phyloP scores from a whole-genome alignment of 2,113 vertebrate genomes.

The Australoheros scitulus region DNA sequence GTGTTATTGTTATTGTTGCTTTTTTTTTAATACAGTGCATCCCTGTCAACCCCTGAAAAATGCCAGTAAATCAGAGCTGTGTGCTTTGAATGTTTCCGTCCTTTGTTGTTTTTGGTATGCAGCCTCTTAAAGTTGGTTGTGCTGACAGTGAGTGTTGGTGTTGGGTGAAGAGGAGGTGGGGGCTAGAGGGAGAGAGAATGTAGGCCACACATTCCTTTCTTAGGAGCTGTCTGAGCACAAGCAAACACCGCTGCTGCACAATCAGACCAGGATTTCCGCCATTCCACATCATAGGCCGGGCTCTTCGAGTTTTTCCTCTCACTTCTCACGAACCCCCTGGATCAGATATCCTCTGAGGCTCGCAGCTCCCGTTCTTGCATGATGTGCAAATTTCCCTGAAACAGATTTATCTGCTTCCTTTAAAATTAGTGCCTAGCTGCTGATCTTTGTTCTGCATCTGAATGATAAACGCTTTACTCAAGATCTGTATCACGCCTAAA shows the following conservation, averaged over 20 bases:
- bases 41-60: conserved; percentile 17
- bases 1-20: background rate
- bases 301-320: conserved; percentile 56
- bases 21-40: background rate
- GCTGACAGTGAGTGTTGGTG: conserved; percentile 50
- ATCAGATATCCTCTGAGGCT: conserved; percentile 37
- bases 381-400: conserved; percentile 39
- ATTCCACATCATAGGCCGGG: conserved; percentile 60
- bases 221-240: conserved; percentile 69
- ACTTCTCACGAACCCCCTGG: conserved; percentile 54
- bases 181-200: conserved; percentile 66
- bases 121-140: conserved; percentile 47
- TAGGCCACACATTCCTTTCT: conserved; percentile 81
- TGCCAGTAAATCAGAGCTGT: conserved; percentile 47
- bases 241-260: conserved; percentile 67
- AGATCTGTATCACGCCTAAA: conserved; percentile 34
- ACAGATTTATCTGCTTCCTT: conserved; percentile 42
- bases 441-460: conserved; percentile 30
- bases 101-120: conserved; percentile 61
- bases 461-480: conserved; percentile 31
- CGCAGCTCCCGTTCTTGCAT: conserved; percentile 30
- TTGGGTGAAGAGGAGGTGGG: conserved; percentile 44
- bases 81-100: conserved; percentile 48
- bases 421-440: conserved; percentile 26
- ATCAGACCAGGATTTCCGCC: conserved; percentile 78